A percentile compares a stretch with the other conserved stretches of the same genome.
phyloP scores from a whole-genome alignment of 2,797 vertebrate species.

The Myotis pilosus region DNA sequence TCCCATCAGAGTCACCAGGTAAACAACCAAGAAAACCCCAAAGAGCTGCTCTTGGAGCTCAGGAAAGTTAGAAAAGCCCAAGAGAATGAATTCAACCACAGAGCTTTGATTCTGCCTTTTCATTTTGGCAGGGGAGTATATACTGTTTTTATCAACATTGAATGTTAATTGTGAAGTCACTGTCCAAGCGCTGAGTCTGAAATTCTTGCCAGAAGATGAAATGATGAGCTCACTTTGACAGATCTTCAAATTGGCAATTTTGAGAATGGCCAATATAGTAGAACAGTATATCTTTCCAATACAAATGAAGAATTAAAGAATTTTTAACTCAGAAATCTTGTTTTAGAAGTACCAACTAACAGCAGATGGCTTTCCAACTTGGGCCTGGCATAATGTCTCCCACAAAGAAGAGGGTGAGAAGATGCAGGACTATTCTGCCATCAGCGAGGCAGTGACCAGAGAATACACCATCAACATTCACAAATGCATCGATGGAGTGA shows the following conservation, averaged over 20 bases:
- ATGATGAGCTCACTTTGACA: not conserved
- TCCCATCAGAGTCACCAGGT: slow-evolving; percentile 55
- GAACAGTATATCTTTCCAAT: slow-evolving; percentile 1
- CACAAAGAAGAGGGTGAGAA: not conserved
- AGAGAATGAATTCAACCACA: slow-evolving; percentile 55
- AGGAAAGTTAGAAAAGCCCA: slow-evolving; percentile 65
- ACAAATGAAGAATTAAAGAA: slow-evolving; percentile 27
- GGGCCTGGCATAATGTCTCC: not conserved
- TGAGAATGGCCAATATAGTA: not conserved
- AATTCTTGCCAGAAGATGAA: not conserved
- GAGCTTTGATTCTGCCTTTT: slow-evolving; percentile 49
- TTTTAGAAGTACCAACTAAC: not conserved
- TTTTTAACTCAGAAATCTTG: not conserved
- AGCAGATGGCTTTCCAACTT: not conserved
- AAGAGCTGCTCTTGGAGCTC: slow-evolving; percentile 50
- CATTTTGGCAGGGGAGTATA: not conserved
- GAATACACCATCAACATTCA: not conserved
- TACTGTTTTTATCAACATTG: not conserved
- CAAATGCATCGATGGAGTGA: not conserved
- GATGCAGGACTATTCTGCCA: not conserved
- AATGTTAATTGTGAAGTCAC: not conserved
- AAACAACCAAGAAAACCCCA: slow-evolving; percentile 55
- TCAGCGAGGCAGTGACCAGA: not conserved
- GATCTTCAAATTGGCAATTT: not conserved
- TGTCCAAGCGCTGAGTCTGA: not conserved